Base-by-base conservation (phyloP, 1,140 invertebrate species). In the Temnothorax curvispinosus region DNA sequence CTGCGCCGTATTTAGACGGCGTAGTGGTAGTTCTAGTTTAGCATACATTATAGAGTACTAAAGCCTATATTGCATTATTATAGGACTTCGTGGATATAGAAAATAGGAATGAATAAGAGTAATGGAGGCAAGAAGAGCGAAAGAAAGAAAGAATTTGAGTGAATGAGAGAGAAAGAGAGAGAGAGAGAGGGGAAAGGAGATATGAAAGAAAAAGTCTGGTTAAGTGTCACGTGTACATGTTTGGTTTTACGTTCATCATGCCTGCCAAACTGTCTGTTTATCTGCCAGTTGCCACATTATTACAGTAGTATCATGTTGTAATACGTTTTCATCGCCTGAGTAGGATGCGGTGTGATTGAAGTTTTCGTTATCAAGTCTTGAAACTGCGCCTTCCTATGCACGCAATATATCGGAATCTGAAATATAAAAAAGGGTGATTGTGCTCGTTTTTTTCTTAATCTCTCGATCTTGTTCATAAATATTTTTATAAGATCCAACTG, bases 401-500 rank as follows among this genome's bases (percentile, higher is more conserved):
- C 89, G 89, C 90, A 88, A 81, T 65, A 89, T 47, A 81, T 87
- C 44, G 71, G 76, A 85, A 81, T 27, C 27, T 27, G 27, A 77
- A 38, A 69, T 85, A 6, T 11, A 72, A 80, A 91, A 91, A 90
- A 86, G 76, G 21, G 67, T 90, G 75, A 92, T 93, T 94, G 93
- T 92, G n/a, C 41, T 93, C 90, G 90, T 91, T 92, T 93, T 86
- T 93, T 92, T 92, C 15, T 50, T 84, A 93, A 93, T 88, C 91
- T 94, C 93, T 94, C 93, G 93, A 95, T 95, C 94, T 95, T 94
- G 94, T 93, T 93, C 94, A 92, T 94, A 93, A 94, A 92, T 92
- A 93, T 80, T 88, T 84, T 47, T 90, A 81, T 87, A 90, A 78
- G 76, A 69, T 87, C 80, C 80, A 71, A 64, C 81, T 62, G 41